Conservation (phyloP, 2,797 vertebrate genomes). For the Notolabrus celidotus region DNA sequence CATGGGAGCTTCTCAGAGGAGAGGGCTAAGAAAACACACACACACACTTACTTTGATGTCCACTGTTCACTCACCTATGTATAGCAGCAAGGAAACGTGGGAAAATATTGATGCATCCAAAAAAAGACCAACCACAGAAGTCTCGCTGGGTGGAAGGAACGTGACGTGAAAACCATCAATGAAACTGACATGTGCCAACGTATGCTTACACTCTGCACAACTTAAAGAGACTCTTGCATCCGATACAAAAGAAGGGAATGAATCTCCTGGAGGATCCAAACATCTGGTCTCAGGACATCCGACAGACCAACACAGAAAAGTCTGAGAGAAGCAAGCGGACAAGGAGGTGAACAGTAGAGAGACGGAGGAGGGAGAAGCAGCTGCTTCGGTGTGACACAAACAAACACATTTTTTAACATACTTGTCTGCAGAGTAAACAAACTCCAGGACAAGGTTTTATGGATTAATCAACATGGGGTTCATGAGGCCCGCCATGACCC, state of each 20-base stretch:
- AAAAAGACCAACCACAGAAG: slow-evolving; percentile 23
- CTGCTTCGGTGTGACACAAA: background rate
- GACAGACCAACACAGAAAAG: background rate
- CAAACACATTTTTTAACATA: too few species aligned
- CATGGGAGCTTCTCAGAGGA: slow-evolving; percentile 44
- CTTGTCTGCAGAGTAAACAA: too few species aligned
- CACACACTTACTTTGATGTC: slow-evolving; percentile 72
- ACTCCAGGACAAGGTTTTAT: too few species aligned
- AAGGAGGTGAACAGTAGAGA: background rate
- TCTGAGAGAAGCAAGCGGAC: too few species aligned
- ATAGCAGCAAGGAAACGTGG: slow-evolving; percentile 49
- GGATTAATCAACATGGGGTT: too few species aligned
- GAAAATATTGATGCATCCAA: slow-evolving; percentile 59
- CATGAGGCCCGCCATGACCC: too few species aligned
- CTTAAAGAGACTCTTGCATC: too few species aligned
- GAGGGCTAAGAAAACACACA: slow-evolving; percentile 74
- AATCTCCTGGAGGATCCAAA: too few species aligned
- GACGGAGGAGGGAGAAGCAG: background rate
- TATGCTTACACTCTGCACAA: too few species aligned
- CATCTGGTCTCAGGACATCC: background rate
- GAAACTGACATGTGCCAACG: background rate
- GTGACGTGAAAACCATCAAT: slow-evolving; percentile 17
- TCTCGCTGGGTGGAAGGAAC: slow-evolving; percentile 5
- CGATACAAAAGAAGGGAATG: too few species aligned
- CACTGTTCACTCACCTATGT: slow-evolving; percentile 48